Percentiles rank a stretch among this genome's conserved stretches.
Conservation (phyloP, 2,888 invertebrate species). For the Lepidonotus clava region DNA sequence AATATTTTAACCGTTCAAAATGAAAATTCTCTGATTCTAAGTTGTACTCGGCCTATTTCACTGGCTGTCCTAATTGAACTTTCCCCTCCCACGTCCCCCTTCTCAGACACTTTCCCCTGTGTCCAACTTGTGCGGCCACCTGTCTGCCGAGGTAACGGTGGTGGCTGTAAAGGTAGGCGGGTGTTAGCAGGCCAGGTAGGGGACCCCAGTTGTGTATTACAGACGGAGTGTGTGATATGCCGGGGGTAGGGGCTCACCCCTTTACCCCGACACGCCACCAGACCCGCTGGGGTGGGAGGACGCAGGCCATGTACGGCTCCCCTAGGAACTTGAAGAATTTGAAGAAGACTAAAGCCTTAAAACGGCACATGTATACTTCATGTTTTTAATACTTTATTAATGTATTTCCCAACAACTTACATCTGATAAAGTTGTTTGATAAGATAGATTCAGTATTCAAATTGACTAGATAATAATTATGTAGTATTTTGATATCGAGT, state of each 20-base stretch:
- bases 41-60: too few relatives aligned
- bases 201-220: neutral
- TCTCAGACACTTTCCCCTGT: neutral
- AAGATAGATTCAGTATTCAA: too few relatives aligned
- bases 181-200: neutral
- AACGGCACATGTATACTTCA: neutral
- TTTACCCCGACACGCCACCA: neutral
- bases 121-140: neutral
- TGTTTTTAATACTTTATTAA: too few relatives aligned
- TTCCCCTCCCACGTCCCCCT: neutral
- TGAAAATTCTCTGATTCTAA: too few relatives aligned
- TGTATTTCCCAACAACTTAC: too few relatives aligned
- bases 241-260: neutral
- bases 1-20: too few relatives aligned
- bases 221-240: constrained; percentile 6
- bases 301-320: neutral
- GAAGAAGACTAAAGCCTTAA: neutral
- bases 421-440: too few relatives aligned
- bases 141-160: neutral
- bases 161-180: neutral
- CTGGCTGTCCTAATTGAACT: too few relatives aligned
- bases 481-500: too few relatives aligned
- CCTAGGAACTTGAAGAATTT: neutral
- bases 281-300: neutral
- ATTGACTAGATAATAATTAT: too few relatives aligned